Evolutionary conservation across 2,797 vertebrate species (phyloP), one percentile per base, ranked within the genome.

Genomic region (Lutjanus argentimaculatus): DNA sequence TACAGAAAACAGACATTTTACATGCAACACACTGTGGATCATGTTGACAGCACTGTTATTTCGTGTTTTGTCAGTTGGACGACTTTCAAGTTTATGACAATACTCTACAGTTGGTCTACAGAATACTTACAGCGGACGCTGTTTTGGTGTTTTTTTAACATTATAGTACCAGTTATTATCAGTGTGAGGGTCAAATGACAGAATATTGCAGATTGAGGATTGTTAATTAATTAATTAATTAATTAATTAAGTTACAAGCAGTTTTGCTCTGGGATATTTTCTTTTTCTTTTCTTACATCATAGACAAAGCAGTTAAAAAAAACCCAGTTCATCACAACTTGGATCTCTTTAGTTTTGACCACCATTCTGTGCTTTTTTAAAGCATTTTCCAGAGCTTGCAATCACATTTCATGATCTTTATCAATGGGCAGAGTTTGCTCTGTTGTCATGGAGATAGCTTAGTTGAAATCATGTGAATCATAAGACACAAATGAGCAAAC

Each of bases 11-110:
- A 69, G 21, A 12, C 36, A 59, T 77, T 73, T 84, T 73, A 74
- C 78, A 68, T 67, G 69, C 52, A 42, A 42, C 36, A 53, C 25
- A 16, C 15, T 67, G 67, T 72, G 57, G 57, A 73, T 88, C 72
- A 77, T 49, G 40, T 58, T 82, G 72, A 87, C 84, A 83, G 84
- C 52, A 13, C 72, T 58, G 66, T 67, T 86, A 74, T 77, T 81
- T 62, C 14, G 56, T 63, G 51, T 52, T 82, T 72, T 46, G 42
- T 69, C 8, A 69, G 58, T 67, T 85, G 82, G 76, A 55, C 19
- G 15, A 62, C 59, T 12, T 66, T 79, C 66, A 69, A 67, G 64
- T 62, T 43, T 25, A 49, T 67, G 8, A 14, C 40, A 57, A 21
- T 25, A 51, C 6, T 5, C 65, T 63, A 21, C 71, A 69, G 22